A percentile compares a stretch with the other conserved stretches of the same genome.
phyloP scores from a whole-genome alignment of 2,888 invertebrate genomes.

The Phyllotreta cruciferae region DNA sequence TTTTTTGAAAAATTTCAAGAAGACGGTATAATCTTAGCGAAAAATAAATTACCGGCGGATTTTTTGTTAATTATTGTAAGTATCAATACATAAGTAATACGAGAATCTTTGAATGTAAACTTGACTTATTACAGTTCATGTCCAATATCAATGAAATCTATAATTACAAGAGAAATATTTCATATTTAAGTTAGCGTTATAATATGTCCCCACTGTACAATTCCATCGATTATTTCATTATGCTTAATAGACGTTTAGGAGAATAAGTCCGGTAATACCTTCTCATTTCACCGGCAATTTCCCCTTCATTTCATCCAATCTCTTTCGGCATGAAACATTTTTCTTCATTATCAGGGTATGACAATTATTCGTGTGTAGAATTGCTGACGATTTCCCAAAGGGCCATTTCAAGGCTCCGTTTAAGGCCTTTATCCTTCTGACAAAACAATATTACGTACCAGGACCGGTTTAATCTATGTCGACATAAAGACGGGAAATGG shows the following conservation, averaged over 20 bases:
- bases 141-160: too few relatives aligned
- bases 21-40: too few relatives aligned
- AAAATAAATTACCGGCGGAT: background rate
- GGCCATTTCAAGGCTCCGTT: conserved; percentile 28
- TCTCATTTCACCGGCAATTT: conserved; percentile 23
- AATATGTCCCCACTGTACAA: background rate
- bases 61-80: too few relatives aligned
- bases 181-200: conserved; percentile 10
- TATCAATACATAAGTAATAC: too few relatives aligned
- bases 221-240: conserved; percentile 16
- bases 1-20: conserved; percentile 17
- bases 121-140: too few relatives aligned
- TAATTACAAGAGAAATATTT: conserved; percentile 16
- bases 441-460: conserved; percentile 29
- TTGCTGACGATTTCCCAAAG: conserved; percentile 34
- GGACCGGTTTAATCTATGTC: background rate
- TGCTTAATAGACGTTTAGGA: conserved; percentile 18
- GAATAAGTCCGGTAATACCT: conserved; percentile 17
- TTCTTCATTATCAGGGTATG: conserved; percentile 29
- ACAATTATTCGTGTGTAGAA: conserved; percentile 32
- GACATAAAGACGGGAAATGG: background rate
- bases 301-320: conserved; percentile 25
- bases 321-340: conserved; percentile 25
- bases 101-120: too few relatives aligned
- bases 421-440: conserved; percentile 30